phyloP scores from a whole-genome alignment of 2,113 vertebrate genomes.

The Perca schrenkii region DNA sequence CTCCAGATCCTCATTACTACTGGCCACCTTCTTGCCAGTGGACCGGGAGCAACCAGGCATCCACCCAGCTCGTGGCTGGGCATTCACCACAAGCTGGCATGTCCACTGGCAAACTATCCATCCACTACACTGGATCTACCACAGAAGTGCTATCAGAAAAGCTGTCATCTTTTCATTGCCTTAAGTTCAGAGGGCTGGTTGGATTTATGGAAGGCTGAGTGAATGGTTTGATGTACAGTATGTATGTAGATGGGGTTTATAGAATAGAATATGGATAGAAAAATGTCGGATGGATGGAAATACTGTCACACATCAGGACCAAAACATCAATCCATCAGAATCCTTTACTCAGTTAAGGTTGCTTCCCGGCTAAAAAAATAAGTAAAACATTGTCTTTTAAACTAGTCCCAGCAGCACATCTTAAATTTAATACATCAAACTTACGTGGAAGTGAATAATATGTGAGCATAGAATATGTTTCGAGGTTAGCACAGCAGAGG shows the following conservation, averaged over 20 bases:
- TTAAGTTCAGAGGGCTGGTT: conserved; percentile 36
- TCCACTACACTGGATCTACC: conserved; percentile 39
- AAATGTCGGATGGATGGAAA: not conserved
- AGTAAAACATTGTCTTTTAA: not conserved
- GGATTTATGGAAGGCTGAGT: not conserved
- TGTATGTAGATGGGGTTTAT: not conserved
- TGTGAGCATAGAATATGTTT: not conserved
- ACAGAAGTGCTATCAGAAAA: conserved; percentile 46
- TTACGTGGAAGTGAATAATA: not conserved
- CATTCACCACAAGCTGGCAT: conserved; percentile 55
- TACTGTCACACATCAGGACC: not conserved
- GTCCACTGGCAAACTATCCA: conserved; percentile 40
- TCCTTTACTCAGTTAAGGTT: not conserved
- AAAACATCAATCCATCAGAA: not conserved
- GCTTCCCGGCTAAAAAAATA: not conserved
- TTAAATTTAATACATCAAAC: not conserved
- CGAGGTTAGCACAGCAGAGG: not conserved
- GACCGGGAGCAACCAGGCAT: conserved; percentile 59
- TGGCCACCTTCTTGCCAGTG: conserved; percentile 63
- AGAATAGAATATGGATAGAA: not conserved
- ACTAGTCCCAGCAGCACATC: not conserved
- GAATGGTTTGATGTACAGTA: not conserved
- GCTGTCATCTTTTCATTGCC: conserved; percentile 35
- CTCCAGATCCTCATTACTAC: conserved; percentile 70
- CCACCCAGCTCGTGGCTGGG: conserved; percentile 63